Conservation (phyloP, 2,888 invertebrate species). For the Pristionchus exspectatus region DNA sequence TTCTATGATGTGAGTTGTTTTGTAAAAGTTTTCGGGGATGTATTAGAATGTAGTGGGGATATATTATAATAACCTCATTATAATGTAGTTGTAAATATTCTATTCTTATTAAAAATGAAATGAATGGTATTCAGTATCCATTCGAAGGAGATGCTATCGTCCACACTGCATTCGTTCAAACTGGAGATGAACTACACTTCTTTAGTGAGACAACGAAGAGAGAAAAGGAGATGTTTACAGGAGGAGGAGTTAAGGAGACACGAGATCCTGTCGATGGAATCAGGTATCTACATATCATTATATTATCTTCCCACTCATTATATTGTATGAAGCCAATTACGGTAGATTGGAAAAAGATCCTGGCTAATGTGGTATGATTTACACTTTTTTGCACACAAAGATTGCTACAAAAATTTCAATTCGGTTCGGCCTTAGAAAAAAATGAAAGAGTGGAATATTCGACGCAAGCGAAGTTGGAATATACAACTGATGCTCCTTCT, state of each 20-base stretch:
- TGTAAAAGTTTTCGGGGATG: neutral
- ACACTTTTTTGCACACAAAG: too few species aligned
- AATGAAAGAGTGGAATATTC: too few species aligned
- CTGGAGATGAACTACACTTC: constrained; percentile 65
- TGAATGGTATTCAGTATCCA: neutral
- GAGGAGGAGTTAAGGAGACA: constrained; percentile 36
- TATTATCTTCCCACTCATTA: too few species aligned
- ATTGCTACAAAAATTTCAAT: too few species aligned
- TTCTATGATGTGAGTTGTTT: neutral
- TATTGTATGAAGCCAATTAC: too few species aligned
- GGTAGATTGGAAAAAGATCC: too few species aligned
- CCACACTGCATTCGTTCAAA: constrained; percentile 86
- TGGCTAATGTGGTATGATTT: too few species aligned
- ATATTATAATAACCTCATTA: neutral
- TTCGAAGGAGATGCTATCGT: constrained; percentile 59
- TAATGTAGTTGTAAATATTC: neutral
- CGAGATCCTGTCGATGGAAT: constrained; percentile 13
- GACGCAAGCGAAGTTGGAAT: too few species aligned
- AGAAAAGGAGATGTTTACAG: constrained; percentile 53
- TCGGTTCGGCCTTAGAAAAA: too few species aligned
- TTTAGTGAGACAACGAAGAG: constrained; percentile 55
- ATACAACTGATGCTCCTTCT: too few species aligned
- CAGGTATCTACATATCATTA: neutral
- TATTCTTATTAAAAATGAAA: neutral
- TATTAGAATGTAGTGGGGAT: too few species aligned